These are phyloP conservation scores for Coptodon rendalli DNA, from an alignment of 2,113 vertebrate species.

Conservation along the genomic window DNA sequence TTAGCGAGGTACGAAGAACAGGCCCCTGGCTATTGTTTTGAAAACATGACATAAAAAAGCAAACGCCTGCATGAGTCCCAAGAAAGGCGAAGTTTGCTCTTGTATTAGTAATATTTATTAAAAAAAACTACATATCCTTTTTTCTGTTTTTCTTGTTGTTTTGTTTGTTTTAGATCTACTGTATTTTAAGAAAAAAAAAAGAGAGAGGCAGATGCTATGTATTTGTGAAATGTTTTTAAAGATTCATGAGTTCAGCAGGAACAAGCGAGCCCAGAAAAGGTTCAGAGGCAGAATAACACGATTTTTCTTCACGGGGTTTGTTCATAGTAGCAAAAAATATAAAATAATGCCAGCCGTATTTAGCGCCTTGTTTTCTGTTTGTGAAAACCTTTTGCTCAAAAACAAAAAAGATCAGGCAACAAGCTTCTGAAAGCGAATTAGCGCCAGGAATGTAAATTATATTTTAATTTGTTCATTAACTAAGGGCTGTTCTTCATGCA, in stretches of 20 bases:
- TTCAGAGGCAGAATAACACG: neutral
- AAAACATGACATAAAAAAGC: neutral
- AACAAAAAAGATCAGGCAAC: neutral
- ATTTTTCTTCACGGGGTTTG: neutral
- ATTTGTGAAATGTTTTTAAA: neutral
- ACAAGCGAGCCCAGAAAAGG: neutral
- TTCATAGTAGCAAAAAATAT: neutral
- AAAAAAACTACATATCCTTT: neutral
- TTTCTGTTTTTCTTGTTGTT: fast-evolving
- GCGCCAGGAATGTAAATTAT: conserved; percentile 33
- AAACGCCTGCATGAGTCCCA: neutral
- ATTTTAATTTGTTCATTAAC: conserved; percentile 53
- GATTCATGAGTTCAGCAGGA: neutral
- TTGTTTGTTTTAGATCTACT: neutral
- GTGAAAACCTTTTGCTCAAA: neutral
- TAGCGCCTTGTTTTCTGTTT: neutral
- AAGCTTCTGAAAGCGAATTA: conserved; percentile 8
- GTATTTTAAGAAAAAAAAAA: neutral
- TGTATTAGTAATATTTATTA: neutral
- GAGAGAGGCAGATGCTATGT: neutral
- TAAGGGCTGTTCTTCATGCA: conserved; percentile 41
- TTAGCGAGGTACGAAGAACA: too few relatives aligned
- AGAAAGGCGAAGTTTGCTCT: neutral
- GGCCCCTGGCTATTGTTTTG: neutral
- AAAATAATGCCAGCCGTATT: neutral